Percentiles rank a stretch among this genome's conserved stretches.
phyloP scores from a whole-genome alignment of 2,113 vertebrate species.

The Cynoglossus semilaevis region DNA sequence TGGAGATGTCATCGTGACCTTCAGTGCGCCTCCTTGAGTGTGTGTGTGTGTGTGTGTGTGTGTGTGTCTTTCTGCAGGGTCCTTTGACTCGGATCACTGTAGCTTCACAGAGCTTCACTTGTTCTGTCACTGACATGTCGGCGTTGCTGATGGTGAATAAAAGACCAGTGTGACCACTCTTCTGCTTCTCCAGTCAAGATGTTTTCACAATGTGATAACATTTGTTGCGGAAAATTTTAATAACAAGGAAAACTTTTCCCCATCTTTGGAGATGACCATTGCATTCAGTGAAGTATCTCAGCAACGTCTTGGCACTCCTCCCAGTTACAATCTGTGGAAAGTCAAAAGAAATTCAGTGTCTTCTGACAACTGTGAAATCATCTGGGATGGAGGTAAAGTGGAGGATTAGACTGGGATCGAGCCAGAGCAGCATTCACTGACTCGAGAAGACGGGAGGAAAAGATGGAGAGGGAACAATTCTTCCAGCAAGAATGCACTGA shows the following conservation, averaged over 20 bases:
- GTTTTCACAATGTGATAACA: slow-evolving; percentile 34
- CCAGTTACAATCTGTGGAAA: slow-evolving; percentile 50
- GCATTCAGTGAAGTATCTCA: slow-evolving; percentile 26
- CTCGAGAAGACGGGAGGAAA: slow-evolving; percentile 16
- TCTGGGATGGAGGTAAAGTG: slow-evolving; percentile 62
- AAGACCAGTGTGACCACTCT: slow-evolving; percentile 2
- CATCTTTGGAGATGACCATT: slow-evolving; percentile 16
- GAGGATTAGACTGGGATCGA: slow-evolving; percentile 53
- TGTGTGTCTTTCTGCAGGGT: slow-evolving; percentile 15
- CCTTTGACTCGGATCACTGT: slow-evolving; percentile 37
- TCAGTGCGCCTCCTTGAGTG: slow-evolving; percentile 26
- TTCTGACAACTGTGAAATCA: slow-evolving; percentile 76
- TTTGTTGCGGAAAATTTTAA: slow-evolving; percentile 42
- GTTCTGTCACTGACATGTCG: slow-evolving; percentile 63
- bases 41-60: slow-evolving; percentile 27
- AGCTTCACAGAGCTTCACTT: slow-evolving; percentile 41
- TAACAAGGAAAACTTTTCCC: slow-evolving; percentile 33
- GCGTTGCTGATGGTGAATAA: slow-evolving; percentile 52
- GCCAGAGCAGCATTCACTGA: slow-evolving; percentile 45
- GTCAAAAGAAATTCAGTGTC: slow-evolving; percentile 56
- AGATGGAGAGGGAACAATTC: slow-evolving; percentile 36
- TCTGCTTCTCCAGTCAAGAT: slow-evolving; percentile 7
- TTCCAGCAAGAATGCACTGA: slow-evolving; percentile 42
- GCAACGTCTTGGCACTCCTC: slow-evolving; percentile 54
- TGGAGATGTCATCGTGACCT: slow-evolving; percentile 69